Conservation (phyloP, 2,888 invertebrate species). For the Caenorhabditis drosophilae region DNA sequence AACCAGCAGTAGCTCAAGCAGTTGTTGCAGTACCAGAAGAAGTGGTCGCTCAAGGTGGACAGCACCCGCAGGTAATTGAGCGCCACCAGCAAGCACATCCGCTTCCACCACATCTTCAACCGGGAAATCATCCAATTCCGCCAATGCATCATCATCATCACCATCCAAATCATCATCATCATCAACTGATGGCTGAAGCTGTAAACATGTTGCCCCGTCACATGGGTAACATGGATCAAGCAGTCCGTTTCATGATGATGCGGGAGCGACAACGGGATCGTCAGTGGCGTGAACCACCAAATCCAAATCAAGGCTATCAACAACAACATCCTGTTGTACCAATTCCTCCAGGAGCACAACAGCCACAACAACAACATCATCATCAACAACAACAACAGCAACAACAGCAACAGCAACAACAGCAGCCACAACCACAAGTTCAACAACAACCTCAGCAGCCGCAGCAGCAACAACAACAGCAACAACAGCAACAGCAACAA, state of each 20-base stretch:
- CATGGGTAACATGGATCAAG: not conserved
- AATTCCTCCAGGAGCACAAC: constrained; percentile 1
- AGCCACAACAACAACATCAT: not conserved
- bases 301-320: not conserved
- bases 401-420: not conserved
- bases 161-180: too few species aligned
- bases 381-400: not conserved
- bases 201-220: not conserved
- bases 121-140: too few species aligned
- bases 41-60: constrained; percentile 4
- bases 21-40: not conserved
- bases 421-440: not conserved
- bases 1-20: not conserved
- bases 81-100: too few species aligned
- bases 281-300: not conserved
- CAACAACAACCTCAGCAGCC: constrained; percentile 1
- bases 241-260: not conserved
- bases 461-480: not conserved
- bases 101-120: too few species aligned
- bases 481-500: not conserved
- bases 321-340: not conserved
- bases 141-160: too few species aligned
- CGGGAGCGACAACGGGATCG: not conserved
- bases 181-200: too few species aligned
- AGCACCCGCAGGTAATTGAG: too few species aligned